These are phyloP conservation scores for Gryllus longicercus DNA, from an alignment of 2,888 invertebrate species.

Conservation along the genomic window DNA sequence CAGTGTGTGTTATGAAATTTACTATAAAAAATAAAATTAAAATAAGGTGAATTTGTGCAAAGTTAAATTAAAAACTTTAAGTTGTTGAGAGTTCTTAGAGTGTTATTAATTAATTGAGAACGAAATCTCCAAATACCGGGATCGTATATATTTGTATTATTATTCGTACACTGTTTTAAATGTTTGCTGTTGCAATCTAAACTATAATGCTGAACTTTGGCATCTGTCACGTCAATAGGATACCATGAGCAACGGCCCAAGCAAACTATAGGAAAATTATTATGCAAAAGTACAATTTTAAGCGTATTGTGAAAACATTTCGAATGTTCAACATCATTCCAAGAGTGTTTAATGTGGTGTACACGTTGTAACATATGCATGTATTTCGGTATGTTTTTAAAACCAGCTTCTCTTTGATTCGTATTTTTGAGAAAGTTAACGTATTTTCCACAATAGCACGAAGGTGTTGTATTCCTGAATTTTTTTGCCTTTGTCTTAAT, in stretches of 20 bases:
- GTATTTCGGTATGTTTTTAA: conserved; percentile 76
- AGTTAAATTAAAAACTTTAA: conserved; percentile 62
- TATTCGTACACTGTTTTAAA: conserved; percentile 78
- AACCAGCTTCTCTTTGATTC: conserved; percentile 74
- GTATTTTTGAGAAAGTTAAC: conserved; percentile 89
- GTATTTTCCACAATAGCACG: conserved; percentile 84
- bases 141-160: conserved; percentile 76
- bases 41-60: too few relatives aligned
- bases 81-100: conserved; percentile 64
- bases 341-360: conserved; percentile 84
- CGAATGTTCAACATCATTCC: conserved; percentile 87
- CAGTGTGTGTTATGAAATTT: too few relatives aligned
- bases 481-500: conserved; percentile 66
- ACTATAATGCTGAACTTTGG: conserved; percentile 90
- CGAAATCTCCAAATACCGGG: conserved; percentile 86
- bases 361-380: conserved; percentile 94
- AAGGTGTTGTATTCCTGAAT: conserved; percentile 63
- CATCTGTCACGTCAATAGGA: conserved; percentile 74
- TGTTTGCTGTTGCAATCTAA: conserved; percentile 87
- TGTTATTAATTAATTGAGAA: conserved; percentile 66
- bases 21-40: too few relatives aligned
- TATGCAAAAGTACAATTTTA: conserved; percentile 82
- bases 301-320: conserved; percentile 93
- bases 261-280: conserved; percentile 88
- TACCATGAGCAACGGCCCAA: conserved; percentile 73